Percentiles rank a stretch among this genome's conserved stretches.
These are phyloP conservation scores for Drosophila birchii DNA, from an alignment of 2,888 invertebrate species.

Conservation along the genomic window DNA sequence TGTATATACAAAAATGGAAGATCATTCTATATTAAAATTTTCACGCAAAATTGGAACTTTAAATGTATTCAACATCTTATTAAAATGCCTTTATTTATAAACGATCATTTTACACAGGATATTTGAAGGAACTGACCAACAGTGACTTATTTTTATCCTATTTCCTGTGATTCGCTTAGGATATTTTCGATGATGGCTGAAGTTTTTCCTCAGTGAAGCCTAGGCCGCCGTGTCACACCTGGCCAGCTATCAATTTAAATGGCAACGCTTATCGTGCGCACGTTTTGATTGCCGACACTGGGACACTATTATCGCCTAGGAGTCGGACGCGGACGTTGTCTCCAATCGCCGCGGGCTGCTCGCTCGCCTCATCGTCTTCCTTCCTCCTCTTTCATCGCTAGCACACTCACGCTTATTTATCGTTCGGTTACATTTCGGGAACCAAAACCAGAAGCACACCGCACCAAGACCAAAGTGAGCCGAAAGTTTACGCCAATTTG, in stretches of 20 bases:
- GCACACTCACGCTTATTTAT: conserved; percentile 63
- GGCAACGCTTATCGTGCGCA: conserved; percentile 75
- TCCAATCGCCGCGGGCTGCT: conserved; percentile 38
- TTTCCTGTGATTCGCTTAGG: neutral
- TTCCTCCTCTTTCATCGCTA: conserved; percentile 2
- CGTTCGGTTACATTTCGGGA: conserved; percentile 73
- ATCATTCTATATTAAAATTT: too few relatives aligned
- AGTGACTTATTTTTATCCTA: too few relatives aligned
- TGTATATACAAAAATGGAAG: too few relatives aligned
- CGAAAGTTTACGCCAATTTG: conserved; percentile 73
- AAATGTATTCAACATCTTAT: neutral
- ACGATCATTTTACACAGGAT: neutral
- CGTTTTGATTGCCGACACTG: conserved; percentile 76
- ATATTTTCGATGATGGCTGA: neutral
- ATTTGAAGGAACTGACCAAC: neutral
- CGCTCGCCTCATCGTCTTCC: conserved; percentile 3
- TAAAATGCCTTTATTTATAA: neutral
- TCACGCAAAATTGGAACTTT: neutral
- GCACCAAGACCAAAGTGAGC: conserved; percentile 37
- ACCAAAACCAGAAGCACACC: conserved; percentile 36
- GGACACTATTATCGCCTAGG: conserved; percentile 66
- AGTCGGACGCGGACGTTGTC: conserved; percentile 34
- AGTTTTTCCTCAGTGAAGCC: conserved; percentile 9
- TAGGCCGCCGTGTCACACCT: conserved; percentile 53
- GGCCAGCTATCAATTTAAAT: conserved; percentile 78